Evolutionary conservation across 92 coral and sea anemone species (phyloP).

Genomic region (Palythoa caribaeorum): DNA sequence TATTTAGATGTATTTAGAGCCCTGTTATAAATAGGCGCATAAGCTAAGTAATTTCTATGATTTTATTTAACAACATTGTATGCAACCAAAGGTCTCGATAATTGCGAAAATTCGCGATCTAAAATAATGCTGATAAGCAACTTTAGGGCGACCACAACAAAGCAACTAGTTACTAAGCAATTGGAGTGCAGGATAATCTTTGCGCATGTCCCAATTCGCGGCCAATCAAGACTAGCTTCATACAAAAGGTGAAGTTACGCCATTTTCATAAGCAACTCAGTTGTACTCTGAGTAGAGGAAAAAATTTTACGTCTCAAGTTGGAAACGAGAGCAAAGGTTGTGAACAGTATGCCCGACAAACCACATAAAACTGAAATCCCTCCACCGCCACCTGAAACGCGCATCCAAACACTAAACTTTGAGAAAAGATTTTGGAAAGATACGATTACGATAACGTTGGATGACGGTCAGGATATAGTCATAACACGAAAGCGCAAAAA

Average conservation of each 20-base stretch:
- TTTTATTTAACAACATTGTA: too few relatives aligned
- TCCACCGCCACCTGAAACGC: not conserved
- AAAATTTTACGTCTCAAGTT: too few relatives aligned
- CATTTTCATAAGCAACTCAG: not conserved
- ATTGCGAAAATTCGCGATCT: too few relatives aligned
- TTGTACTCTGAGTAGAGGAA: too few relatives aligned
- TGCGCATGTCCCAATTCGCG: not conserved
- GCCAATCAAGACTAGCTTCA: not conserved
- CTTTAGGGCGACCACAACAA: not conserved
- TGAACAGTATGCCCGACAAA: not conserved
- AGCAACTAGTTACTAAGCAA: not conserved
- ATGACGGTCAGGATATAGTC: not conserved
- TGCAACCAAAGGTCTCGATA: too few relatives aligned
- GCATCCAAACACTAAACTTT: not conserved
- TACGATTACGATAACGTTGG: not conserved
- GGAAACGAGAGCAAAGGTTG: not conserved
- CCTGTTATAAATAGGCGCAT: too few relatives aligned
- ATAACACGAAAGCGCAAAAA: not conserved
- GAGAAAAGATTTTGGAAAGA: not conserved
- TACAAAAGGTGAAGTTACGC: not conserved
- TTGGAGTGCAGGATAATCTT: not conserved
- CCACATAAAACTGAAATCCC: not conserved
- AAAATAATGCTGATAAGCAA: not conserved
- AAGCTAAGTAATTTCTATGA: not conserved
- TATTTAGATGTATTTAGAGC: too few relatives aligned